These are phyloP conservation scores for Alauda arvensis DNA, from an alignment of 2,797 vertebrate genomes.

Conservation along the genomic window DNA sequence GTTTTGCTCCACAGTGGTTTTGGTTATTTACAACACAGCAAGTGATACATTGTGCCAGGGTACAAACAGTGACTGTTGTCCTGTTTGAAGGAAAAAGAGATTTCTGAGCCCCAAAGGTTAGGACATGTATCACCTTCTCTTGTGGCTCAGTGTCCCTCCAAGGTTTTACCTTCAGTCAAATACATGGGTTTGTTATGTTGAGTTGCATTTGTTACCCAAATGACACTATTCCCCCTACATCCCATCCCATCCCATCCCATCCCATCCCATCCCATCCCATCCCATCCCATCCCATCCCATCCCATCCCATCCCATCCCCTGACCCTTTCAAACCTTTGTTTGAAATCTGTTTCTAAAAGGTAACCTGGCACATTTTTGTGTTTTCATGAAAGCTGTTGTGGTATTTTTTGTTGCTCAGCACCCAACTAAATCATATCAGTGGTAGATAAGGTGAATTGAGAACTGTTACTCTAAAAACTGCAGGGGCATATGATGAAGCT, in stretches of 20 bases:
- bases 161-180: not conserved
- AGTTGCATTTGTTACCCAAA: not conserved
- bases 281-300: not conserved
- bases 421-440: not conserved
- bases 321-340: not conserved
- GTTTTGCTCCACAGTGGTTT: not conserved
- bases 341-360: not conserved
- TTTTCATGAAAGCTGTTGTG: not conserved
- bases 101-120: not conserved
- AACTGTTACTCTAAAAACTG: not conserved
- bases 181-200: not conserved
- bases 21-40: not conserved
- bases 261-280: not conserved
- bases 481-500: not conserved
- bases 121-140: not conserved
- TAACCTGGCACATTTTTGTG: not conserved
- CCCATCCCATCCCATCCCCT: not conserved
- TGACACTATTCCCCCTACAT: not conserved
- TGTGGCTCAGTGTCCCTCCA: not conserved
- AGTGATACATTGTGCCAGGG: not conserved
- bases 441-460: not conserved
- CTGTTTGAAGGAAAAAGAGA: not conserved
- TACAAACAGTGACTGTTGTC: not conserved
- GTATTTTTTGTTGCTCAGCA: not conserved
- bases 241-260: not conserved